Evolutionary conservation across 2,888 invertebrate species (phyloP).

Genomic region (Girardia tigrina): DNA sequence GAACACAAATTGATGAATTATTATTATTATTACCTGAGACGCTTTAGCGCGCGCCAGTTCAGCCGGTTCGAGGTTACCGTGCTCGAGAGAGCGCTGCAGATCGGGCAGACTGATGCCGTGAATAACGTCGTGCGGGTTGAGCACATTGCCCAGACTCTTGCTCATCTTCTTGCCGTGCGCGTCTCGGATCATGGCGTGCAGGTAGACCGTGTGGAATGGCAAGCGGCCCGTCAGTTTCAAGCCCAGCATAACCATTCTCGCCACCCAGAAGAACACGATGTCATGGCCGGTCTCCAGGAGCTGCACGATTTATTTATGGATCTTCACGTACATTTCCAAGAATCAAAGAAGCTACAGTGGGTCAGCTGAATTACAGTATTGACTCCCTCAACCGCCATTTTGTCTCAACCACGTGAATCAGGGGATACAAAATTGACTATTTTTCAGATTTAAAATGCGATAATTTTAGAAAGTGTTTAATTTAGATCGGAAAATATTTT

Average conservation of each 20-base stretch:
- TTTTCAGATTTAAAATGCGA: too few species aligned
- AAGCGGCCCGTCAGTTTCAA: constrained; percentile 65
- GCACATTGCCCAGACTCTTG: constrained; percentile 89
- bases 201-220: constrained; percentile 76
- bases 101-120: constrained; percentile 63
- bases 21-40: too few species aligned
- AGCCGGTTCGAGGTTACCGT: constrained; percentile 68
- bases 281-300: constrained; percentile 88
- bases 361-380: too few species aligned
- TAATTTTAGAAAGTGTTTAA: too few species aligned
- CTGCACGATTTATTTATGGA: too few species aligned
- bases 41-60: constrained; percentile 64
- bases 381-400: too few species aligned
- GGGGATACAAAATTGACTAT: too few species aligned
- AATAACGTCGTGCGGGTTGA: constrained; percentile 90
- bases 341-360: too few species aligned
- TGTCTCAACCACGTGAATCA: too few species aligned
- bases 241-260: constrained; percentile 94
- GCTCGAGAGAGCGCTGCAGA: constrained; percentile 61
- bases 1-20: too few species aligned
- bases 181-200: constrained; percentile 95
- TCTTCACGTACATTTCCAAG: too few species aligned
- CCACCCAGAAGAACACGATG: constrained; percentile 98
- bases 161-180: constrained; percentile 98
- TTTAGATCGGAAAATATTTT: too few species aligned